Evolutionary conservation across 2,113 vertebrate genomes (phyloP).

Genomic region (Petroica traversi): DNA sequence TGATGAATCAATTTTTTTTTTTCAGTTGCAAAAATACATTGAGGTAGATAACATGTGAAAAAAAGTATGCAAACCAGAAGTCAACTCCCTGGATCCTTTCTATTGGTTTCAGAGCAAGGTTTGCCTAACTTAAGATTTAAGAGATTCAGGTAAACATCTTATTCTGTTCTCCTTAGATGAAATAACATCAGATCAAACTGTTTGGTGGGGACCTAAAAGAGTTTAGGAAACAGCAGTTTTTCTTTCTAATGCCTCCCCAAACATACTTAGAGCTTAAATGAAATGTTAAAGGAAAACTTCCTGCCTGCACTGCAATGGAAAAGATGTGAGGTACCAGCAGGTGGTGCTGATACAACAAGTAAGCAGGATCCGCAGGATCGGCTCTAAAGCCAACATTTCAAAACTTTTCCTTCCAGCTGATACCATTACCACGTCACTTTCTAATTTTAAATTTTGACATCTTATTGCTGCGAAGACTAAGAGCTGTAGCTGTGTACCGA

Average conservation of each 20-base stretch:
- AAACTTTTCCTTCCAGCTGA: neutral
- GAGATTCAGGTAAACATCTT: neutral
- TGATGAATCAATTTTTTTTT: neutral
- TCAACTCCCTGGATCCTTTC: neutral
- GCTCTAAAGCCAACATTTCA: neutral
- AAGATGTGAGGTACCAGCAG: neutral
- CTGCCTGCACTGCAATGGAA: neutral
- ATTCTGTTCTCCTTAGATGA: neutral
- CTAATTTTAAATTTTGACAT: neutral
- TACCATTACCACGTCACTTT: neutral
- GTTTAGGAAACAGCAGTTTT: neutral
- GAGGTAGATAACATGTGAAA: neutral
- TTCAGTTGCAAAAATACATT: neutral
- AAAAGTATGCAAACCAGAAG: neutral
- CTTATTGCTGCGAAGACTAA: neutral
- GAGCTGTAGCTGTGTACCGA: neutral
- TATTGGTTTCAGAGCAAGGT: neutral
- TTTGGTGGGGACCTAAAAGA: neutral
- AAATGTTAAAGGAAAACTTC: neutral
- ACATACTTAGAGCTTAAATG: neutral
- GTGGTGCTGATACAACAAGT: constrained; percentile 43
- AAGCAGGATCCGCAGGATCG: neutral
- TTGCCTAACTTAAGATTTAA: neutral
- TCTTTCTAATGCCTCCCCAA: neutral
- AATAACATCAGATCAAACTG: neutral